phyloP scores from a whole-genome alignment of 2,797 vertebrate species.

The Neostethus bicornis region DNA sequence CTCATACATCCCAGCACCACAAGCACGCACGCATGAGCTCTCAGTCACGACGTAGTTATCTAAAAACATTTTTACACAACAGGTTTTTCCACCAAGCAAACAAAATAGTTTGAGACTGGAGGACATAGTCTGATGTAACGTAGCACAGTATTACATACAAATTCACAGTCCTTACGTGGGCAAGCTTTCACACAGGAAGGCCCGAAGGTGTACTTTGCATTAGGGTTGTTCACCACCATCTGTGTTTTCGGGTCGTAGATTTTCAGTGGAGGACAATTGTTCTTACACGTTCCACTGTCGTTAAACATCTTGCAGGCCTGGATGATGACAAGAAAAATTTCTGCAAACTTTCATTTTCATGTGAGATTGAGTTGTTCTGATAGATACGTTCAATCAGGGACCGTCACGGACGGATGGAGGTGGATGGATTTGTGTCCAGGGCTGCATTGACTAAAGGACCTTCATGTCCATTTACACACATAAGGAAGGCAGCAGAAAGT shows the following conservation, averaged over 20 bases:
- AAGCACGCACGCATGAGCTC: conserved; percentile 89
- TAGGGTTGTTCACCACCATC: conserved; percentile 85
- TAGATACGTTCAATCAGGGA: too few relatives aligned
- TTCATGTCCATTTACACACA: too few relatives aligned
- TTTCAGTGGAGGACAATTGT: conserved; percentile 82
- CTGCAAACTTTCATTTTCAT: too few relatives aligned
- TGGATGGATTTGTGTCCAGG: too few relatives aligned
- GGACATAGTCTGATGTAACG: too few relatives aligned
- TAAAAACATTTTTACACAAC: conserved; percentile 45
- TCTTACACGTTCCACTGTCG: conserved; percentile 88
- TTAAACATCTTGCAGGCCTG: conserved; percentile 90
- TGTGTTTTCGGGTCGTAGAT: conserved; percentile 83
- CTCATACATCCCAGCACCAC: conserved; percentile 82
- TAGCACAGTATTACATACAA: too few relatives aligned
- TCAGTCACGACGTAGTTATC: conserved; percentile 94
- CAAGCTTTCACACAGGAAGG: conserved; percentile 90
- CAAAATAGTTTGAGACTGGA: too few relatives aligned
- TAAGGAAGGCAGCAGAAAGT: too few relatives aligned
- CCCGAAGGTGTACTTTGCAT: conserved; percentile 90
- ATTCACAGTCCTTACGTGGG: conserved; percentile 82
- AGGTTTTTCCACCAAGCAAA: neutral
- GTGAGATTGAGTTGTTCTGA: too few relatives aligned
- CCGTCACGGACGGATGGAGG: too few relatives aligned
- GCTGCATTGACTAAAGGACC: too few relatives aligned
- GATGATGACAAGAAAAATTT: neutral